Evolutionary conservation across 2,113 vertebrate genomes (phyloP).

Genomic region (Rhombomys opimus): DNA sequence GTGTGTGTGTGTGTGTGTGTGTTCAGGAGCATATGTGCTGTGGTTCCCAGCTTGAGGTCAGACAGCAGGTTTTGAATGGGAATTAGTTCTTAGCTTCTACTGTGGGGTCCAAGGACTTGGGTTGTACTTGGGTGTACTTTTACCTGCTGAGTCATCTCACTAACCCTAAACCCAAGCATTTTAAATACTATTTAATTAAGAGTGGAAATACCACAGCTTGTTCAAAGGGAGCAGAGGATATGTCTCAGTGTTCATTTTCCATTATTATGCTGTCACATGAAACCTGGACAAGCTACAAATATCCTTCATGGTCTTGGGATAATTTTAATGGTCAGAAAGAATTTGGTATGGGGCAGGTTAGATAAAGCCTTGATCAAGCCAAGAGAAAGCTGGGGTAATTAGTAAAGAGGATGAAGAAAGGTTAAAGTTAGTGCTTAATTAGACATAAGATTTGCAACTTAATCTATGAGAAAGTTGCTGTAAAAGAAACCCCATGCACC

Average conservation of each 20-base stretch:
- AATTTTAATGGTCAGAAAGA: slow-evolving; percentile 14
- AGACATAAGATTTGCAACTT: slow-evolving; percentile 45
- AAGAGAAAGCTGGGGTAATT: slow-evolving; percentile 23
- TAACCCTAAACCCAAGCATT: background rate
- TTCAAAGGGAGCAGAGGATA: slow-evolving; percentile 8
- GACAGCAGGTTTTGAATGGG: background rate
- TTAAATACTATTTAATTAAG: slow-evolving; percentile 30
- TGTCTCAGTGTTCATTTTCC: background rate
- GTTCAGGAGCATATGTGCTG: too few species aligned
- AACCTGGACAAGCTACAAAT: slow-evolving; percentile 4
- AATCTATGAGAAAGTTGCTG: slow-evolving; percentile 56
- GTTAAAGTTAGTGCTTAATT: slow-evolving; percentile 34
- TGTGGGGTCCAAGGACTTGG: background rate
- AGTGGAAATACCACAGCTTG: background rate
- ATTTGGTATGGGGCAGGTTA: background rate
- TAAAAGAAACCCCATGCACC: background rate
- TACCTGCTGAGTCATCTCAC: background rate
- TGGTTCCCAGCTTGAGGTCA: background rate
- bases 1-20: background rate
- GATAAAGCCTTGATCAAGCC: background rate
- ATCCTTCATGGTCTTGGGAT: background rate
- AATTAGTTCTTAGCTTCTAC: background rate
- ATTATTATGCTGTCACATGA: slow-evolving; percentile 15
- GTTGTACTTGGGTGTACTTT: background rate
- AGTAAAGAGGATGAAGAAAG: background rate